Evolutionary conservation across 2,888 invertebrate species (phyloP).

Genomic region (Phrixothrix hirtus): DNA sequence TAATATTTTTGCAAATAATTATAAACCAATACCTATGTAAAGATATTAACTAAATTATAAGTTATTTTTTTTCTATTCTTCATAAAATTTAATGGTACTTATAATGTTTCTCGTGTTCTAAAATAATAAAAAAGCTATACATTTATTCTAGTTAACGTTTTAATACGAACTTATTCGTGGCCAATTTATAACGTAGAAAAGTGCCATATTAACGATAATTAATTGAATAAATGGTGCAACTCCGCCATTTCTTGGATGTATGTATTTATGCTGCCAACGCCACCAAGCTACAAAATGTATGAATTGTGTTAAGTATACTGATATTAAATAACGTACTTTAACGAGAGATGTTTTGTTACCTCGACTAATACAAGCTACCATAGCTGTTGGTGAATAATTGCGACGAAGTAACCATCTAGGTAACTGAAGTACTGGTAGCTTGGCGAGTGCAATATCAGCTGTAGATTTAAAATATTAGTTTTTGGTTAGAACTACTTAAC

Average conservation of each 20-base stretch:
- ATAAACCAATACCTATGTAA: too few species aligned
- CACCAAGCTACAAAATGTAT: constrained; percentile 88
- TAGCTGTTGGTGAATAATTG: constrained; percentile 72
- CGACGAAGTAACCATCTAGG: constrained; percentile 84
- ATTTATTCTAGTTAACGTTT: too few species aligned
- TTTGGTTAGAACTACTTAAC: too few species aligned
- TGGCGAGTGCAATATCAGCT: constrained; percentile 88
- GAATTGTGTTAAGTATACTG: too few species aligned
- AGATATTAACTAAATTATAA: too few species aligned
- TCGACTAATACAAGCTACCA: constrained; percentile 71
- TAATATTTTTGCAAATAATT: too few species aligned
- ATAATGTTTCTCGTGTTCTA: too few species aligned
- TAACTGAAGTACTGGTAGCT: constrained; percentile 85
- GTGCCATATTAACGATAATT: constrained; percentile 66
- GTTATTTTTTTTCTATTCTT: too few species aligned
- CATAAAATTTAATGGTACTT: too few species aligned
- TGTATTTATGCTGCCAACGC: constrained; percentile 91
- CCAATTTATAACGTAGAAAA: constrained; percentile 84
- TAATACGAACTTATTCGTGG: constrained; percentile 71
- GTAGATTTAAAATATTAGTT: too few species aligned
- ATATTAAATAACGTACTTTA: too few species aligned
- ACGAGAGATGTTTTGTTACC: constrained; percentile 57
- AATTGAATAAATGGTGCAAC: constrained; percentile 80
- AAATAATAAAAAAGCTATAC: too few species aligned
- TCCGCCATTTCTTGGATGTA: constrained; percentile 74